Percentiles rank a stretch among this genome's conserved stretches.
Conservation (phyloP, 2,797 vertebrate species). For the Dendrocincla fuliginosa region DNA sequence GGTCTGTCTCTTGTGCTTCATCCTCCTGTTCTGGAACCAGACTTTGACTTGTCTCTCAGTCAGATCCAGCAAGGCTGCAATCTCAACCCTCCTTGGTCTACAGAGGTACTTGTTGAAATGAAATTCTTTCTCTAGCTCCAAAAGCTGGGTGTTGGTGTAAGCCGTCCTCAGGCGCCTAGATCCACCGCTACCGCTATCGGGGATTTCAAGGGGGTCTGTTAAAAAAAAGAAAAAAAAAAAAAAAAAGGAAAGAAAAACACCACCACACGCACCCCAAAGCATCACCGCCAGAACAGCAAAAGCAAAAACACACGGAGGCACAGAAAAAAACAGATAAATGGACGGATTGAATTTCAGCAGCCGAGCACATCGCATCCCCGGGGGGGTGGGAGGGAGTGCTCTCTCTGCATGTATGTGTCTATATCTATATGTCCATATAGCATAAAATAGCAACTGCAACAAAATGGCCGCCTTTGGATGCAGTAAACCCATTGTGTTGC, state of each 20-base stretch:
- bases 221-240: conserved; percentile 59
- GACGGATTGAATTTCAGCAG: conserved; percentile 67
- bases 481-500: conserved; percentile 76
- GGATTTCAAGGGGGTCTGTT: conserved; percentile 90
- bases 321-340: conserved; percentile 65
- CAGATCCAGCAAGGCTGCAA: conserved; percentile 92
- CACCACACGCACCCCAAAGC: conserved; percentile 30
- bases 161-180: conserved; percentile 93
- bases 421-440: conserved; percentile 65
- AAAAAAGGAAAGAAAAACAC: not conserved
- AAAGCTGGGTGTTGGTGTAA: conserved; percentile 95
- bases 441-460: conserved; percentile 80
- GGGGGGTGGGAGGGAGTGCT: not conserved
- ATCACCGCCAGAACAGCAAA: not conserved
- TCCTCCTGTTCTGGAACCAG: conserved; percentile 97
- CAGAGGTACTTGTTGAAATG: conserved; percentile 98
- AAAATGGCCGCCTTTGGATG: conserved; percentile 90
- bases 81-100: conserved; percentile 93
- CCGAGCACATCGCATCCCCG: conserved; percentile 57
- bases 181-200: conserved; percentile 84
- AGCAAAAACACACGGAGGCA: not conserved
- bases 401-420: not conserved
- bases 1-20: conserved; percentile 97
- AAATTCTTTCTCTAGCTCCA: conserved; percentile 98
- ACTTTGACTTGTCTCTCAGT: conserved; percentile 97